Evolutionary conservation across 1,140 invertebrate species (phyloP).

Genomic region (Choristoneura fumiferana): DNA sequence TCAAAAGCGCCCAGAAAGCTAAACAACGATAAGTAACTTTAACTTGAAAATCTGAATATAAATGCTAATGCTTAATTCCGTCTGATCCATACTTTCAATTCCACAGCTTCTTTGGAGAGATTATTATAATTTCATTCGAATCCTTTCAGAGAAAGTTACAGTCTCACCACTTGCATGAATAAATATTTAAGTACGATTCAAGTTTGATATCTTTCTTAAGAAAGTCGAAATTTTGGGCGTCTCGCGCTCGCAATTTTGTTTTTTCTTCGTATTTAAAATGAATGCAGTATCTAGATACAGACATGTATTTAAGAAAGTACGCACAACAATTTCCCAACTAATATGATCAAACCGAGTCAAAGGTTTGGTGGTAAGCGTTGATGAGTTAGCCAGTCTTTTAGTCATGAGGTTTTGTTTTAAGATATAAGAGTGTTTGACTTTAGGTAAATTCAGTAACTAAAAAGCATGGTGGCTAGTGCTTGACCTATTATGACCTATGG

Average conservation of each 20-base stretch:
- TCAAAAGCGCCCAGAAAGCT: conserved; percentile 32
- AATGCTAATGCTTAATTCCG: conserved; percentile 63
- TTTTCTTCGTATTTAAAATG: background rate
- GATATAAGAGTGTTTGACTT: too few relatives aligned
- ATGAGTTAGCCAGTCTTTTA: too few relatives aligned
- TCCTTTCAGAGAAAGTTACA: conserved; percentile 54
- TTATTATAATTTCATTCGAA: conserved; percentile 66
- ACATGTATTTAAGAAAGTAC: too few relatives aligned
- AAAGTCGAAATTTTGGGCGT: conserved; percentile 1
- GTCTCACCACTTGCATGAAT: conserved; percentile 50
- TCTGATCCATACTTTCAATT: conserved; percentile 67
- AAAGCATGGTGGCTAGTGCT: too few relatives aligned
- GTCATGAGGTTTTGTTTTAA: too few relatives aligned
- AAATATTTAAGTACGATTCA: conserved; percentile 55
- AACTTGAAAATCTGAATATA: conserved; percentile 64
- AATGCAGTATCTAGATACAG: background rate
- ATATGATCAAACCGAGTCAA: too few relatives aligned
- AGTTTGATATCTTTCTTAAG: conserved; percentile 30
- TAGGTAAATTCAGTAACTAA: too few relatives aligned
- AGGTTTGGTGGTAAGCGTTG: too few relatives aligned
- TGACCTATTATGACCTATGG: too few relatives aligned
- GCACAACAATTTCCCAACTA: too few relatives aligned
- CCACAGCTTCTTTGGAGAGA: conserved; percentile 55
- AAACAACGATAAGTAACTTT: conserved; percentile 62
- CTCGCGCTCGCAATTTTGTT: background rate